Percentiles rank a stretch among this genome's conserved stretches.
Evolutionary conservation across 2,797 vertebrate species (phyloP).

Genomic region (Cyprinodon diabolis): DNA sequence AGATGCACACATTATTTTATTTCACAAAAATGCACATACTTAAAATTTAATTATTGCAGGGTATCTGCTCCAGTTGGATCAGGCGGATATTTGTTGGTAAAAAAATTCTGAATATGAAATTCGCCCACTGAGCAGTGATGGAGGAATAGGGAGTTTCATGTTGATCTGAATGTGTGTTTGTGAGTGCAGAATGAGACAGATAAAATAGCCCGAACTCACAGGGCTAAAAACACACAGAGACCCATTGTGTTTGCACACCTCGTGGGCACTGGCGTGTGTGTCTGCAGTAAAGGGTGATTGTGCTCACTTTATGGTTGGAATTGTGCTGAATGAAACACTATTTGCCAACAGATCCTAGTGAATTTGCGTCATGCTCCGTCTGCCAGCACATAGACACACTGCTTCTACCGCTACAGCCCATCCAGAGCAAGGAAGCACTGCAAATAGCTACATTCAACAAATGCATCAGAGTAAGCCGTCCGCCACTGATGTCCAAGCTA

Average conservation of each 20-base stretch:
- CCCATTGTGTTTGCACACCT: conserved; percentile 56
- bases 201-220: conserved; percentile 31
- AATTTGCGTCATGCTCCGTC: conserved; percentile 55
- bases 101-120: not conserved
- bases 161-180: not conserved
- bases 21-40: too few species aligned
- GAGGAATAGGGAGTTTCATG: not conserved
- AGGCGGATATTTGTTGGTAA: not conserved
- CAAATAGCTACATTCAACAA: conserved; percentile 2
- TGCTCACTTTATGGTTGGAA: conserved; percentile 62
- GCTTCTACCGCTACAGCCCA: conserved; percentile 1
- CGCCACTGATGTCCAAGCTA: not conserved
- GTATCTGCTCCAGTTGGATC: not conserved
- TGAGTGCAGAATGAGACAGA: conserved; percentile 17
- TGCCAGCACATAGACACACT: conserved; percentile 24
- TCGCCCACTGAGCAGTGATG: not conserved
- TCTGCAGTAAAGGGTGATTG: conserved; percentile 31
- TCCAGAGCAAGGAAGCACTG: not conserved
- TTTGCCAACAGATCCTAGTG: conserved; percentile 57
- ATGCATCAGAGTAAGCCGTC: not conserved
- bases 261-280: conserved; percentile 32
- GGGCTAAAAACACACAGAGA: conserved; percentile 47
- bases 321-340: conserved; percentile 50
- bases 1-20: too few species aligned
- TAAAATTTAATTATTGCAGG: too few species aligned